A percentile compares a stretch with the other conserved stretches of the same genome.
phyloP scores from a whole-genome alignment of 2,888 invertebrate species.

The Scelioninae gen. 2 region DNA sequence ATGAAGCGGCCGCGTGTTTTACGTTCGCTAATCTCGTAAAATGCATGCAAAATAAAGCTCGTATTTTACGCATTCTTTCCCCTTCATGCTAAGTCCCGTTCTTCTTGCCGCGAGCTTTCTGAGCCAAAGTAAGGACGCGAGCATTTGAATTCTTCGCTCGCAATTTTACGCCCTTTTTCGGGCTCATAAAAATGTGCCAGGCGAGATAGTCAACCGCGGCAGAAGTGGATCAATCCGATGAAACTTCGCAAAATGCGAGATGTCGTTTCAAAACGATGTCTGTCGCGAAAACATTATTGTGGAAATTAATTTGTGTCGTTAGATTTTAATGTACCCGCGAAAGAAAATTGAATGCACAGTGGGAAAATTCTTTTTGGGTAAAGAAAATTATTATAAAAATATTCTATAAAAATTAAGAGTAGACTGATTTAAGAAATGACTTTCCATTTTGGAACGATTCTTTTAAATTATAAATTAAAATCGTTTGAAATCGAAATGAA shows the following conservation, averaged over 20 bases:
- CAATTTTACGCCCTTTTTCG: constrained; percentile 52
- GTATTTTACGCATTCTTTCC: constrained; percentile 62
- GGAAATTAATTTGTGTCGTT: constrained; percentile 17
- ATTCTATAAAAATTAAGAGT: too few relatives aligned
- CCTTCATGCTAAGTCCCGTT: constrained; percentile 22
- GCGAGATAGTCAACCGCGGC: constrained; percentile 14
- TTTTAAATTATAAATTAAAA: too few relatives aligned
- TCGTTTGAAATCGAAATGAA: too few relatives aligned
- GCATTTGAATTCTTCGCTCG: constrained; percentile 45
- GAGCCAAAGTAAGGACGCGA: constrained; percentile 46
- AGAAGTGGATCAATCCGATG: constrained; percentile 40
- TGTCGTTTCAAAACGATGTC: constrained; percentile 11
- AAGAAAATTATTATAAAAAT: too few relatives aligned
- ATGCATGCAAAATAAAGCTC: constrained; percentile 71
- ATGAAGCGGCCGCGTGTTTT: constrained; percentile 68
- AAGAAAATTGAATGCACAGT: background rate
- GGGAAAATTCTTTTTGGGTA: too few relatives aligned
- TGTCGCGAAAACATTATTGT: constrained; percentile 13
- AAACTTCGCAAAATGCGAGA: constrained; percentile 19
- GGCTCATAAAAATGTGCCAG: constrained; percentile 41
- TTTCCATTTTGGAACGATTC: too few relatives aligned
- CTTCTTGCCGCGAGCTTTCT: constrained; percentile 26
- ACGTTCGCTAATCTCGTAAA: constrained; percentile 72
- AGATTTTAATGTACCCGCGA: background rate
- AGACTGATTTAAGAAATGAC: too few relatives aligned